Evolutionary conservation across 2,113 vertebrate species (phyloP), one percentile per base, ranked within the genome.

Genomic region (Dicerorhinus sumatrensis): DNA sequence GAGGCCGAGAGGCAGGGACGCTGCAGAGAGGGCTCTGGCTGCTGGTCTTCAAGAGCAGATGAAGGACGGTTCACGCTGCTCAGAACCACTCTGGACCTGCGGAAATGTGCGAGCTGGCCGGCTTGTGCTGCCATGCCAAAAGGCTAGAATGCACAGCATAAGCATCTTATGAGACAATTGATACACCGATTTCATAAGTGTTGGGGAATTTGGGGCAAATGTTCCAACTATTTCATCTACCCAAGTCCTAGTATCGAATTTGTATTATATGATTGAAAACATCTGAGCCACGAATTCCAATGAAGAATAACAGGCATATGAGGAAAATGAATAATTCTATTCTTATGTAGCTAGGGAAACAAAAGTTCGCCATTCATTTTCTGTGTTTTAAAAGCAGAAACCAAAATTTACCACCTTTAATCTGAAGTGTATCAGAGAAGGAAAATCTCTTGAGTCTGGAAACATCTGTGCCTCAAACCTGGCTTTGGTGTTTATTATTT

Each of bases 121-220:
- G 13, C 36, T 13, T 13, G 3, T 6, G 6, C 8, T 33, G 8
- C 33, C 11, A 75, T 17, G 9, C 39, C 60, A 5, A 6, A n/a
- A 73, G 36, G 25, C 13, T 14, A 25, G 31, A 39, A 51, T 14
- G 46, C 8, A 33, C 13, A 54, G 62, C 0, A 0, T 7, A 39
- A n/a, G 42, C 36, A 3, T 77, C 65, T 62, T 73, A 29, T 7
- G 29, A 67, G 51, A 80, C 36, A 69, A 75, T 10, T 10, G 69
- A 62, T n/a, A 46, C 33, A 56, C 51, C 25, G n/a, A 2, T 67
- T 82, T 95, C 54, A 3, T 72, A 91, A 81, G 65, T 63, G 79
- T 46, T 86, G 42, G 58, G 85, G 80, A 92, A 94, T 63, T 89
- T 75, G n/a, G 63, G 79, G 48, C 63, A 48, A 60, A 67, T 10